A percentile compares a stretch with the other conserved stretches of the same genome.
Evolutionary conservation across 2,888 invertebrate genomes (phyloP).

Genomic region (Chrysodeixis includens): DNA sequence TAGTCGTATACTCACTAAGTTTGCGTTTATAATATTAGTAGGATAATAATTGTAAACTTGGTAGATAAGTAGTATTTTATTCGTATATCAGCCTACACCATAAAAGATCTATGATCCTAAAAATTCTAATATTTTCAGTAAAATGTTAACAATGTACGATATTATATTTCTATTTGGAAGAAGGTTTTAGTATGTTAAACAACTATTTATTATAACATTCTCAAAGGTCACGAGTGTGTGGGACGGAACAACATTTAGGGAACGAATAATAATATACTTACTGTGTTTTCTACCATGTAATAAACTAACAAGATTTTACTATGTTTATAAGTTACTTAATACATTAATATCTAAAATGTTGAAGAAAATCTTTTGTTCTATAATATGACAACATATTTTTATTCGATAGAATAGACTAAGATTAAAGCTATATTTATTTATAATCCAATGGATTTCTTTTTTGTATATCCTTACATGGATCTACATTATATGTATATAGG

Average conservation of each 20-base stretch:
- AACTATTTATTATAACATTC: neutral
- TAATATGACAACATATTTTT: neutral
- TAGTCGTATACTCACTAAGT: no score
- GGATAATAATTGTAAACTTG: no score
- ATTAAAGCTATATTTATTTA: neutral
- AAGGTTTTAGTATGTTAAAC: neutral
- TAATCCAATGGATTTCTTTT: neutral
- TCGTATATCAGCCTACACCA: no score
- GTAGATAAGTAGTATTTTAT: no score
- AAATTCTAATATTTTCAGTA: no score
- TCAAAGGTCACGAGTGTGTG: constrained; percentile 2
- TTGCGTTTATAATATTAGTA: no score
- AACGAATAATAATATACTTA: constrained; percentile 6
- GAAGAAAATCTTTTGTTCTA: neutral
- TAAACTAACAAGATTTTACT: neutral
- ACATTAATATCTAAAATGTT: no score
- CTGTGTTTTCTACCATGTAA: neutral
- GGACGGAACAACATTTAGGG: neutral
- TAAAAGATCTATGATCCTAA: no score
- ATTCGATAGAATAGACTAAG: neutral
- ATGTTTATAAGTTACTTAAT: no score
- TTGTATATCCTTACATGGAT: neutral
- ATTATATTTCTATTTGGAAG: neutral
- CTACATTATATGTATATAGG: neutral
- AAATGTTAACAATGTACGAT: neutral